Evolutionary conservation across 2,888 invertebrate species (phyloP), one percentile per base, ranked within the genome.

Genomic region (Drosophila vallismaia): DNA sequence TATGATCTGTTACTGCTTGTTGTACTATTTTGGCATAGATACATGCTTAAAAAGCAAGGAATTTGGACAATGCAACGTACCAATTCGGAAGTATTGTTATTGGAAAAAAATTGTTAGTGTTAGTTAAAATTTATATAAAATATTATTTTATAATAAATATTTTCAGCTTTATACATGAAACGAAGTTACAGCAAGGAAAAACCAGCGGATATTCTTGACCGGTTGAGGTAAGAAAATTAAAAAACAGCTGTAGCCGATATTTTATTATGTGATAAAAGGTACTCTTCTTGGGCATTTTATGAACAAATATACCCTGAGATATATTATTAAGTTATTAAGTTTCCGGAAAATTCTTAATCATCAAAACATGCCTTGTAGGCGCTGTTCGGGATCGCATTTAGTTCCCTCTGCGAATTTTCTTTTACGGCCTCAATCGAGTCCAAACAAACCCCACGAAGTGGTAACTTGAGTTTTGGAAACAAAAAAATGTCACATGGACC

Each of bases 11-110:
- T 97, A 28, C 92, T 99, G 26, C 93, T 99, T 24, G 94, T 99
- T 56, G 95, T 97, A 31, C 95, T 99, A 60, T 99, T 99, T 92
- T 97, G 99, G 91, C 99, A 99, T 90, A 94, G 99, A 95, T 96
- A 93, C 88, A 84, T 77, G 78, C 59, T 84, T 0, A 82, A 79
- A 50, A 77, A 74, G 31, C 77, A 79, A 40, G 83, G 83, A 10
- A 83, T 83, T 50, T 83, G 83, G 83, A 75, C 75, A 3, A 63
- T 66, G 46, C 79, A 77, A 24, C 38, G 52, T 9, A 42, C 72
- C 0, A 69, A 38, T 40, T 29, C 8, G 6, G 49, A 64, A 4
- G 24, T 9, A 1, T 12, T 70, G 10, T 4, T 57, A 10, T 7
- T 51, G 5, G 63, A 40, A 9, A 29, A 38, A 28, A 42, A 51